Base-by-base conservation (phyloP, 2,888 invertebrate species). In the Cecidostiba fungosa region DNA sequence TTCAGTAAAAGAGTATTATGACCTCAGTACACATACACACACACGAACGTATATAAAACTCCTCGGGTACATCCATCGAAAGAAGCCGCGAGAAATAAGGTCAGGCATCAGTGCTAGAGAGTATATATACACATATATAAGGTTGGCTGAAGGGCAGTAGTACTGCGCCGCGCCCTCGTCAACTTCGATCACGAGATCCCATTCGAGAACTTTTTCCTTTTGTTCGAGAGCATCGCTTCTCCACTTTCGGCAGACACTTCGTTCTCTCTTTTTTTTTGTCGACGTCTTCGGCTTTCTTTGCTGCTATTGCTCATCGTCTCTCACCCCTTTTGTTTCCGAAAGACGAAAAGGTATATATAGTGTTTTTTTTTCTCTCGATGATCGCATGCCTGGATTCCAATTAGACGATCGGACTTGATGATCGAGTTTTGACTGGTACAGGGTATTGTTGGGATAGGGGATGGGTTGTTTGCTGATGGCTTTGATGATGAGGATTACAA, bases 201-300 rank as follows among this genome's bases (percentile, higher is more conserved):
- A 39, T 39, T 66, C 39, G 73, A 73, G 73, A 73, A 73, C 73
- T 73, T 72, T 36, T 72, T 72, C 73, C n/a, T 73, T 73, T 73
- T 73, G 39, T 73, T 73, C 73, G n/a, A 23, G 23, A 23, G 39
- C 73, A 39, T 14, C 23, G 43, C 73, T 73, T 73, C 73, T 73
- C 73, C 73, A 26, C 29, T 66, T 66, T 66, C 29, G 66, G 29
- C 66, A 66, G 26, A 66, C 66, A 29, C 59, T n/a, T 59, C 12
- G 8, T 59, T 10, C 8, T 23, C n/a, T n/a, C n/a, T 54, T n/a
- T 59, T 59, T 8, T n/a, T 19, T 59, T 19, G 1, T 10, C 59
- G 50, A 23, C 59, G 59, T 59, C 59, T 59, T 59, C 59, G 59
- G 23, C 59, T 23, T 23, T 59, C 23, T 59, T 59, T 59, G 23